Percentiles rank a stretch among this genome's conserved stretches.
phyloP scores from a whole-genome alignment of 2,888 invertebrate species.

The Lucinisca nassula region DNA sequence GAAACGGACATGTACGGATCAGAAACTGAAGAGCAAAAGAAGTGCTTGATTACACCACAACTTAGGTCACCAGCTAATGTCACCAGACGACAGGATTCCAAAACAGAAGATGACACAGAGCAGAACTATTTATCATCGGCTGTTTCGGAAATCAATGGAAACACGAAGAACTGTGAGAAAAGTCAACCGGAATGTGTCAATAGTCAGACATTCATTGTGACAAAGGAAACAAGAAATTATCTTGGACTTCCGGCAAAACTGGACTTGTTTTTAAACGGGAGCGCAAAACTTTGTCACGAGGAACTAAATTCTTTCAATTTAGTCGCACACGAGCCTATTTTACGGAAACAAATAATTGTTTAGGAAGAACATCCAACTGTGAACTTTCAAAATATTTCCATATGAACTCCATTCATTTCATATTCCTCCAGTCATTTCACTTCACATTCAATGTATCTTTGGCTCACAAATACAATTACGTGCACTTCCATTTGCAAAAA shows the following conservation, averaged over 20 bases:
- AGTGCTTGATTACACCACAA: conserved; percentile 60
- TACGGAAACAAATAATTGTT: conserved; percentile 46
- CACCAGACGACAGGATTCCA: neutral
- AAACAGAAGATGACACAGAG: neutral
- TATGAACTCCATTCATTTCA: no score
- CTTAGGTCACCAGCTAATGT: neutral
- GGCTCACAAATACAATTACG: no score
- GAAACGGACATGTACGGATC: conserved; percentile 79
- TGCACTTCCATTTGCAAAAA: no score
- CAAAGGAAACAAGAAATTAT: neutral
- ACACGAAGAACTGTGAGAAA: neutral
- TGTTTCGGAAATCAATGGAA: neutral
- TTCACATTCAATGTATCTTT: no score
- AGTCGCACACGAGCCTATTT: conserved; percentile 73
- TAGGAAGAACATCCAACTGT: neutral
- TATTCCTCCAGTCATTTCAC: no score
- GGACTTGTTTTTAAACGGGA: conserved; percentile 30
- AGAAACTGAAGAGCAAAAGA: conserved; percentile 60
- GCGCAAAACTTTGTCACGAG: conserved; percentile 47
- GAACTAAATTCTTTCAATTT: conserved; percentile 79
- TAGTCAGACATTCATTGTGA: neutral
- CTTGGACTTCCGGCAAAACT: conserved; percentile 29
- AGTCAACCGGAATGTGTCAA: neutral
- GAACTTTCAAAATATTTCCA: no score
- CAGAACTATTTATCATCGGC: neutral